A percentile compares a stretch with the other conserved stretches of the same genome.
These are phyloP conservation scores for Bombus difficillimus DNA, from an alignment of 1,140 invertebrate species.

Conservation along the genomic window DNA sequence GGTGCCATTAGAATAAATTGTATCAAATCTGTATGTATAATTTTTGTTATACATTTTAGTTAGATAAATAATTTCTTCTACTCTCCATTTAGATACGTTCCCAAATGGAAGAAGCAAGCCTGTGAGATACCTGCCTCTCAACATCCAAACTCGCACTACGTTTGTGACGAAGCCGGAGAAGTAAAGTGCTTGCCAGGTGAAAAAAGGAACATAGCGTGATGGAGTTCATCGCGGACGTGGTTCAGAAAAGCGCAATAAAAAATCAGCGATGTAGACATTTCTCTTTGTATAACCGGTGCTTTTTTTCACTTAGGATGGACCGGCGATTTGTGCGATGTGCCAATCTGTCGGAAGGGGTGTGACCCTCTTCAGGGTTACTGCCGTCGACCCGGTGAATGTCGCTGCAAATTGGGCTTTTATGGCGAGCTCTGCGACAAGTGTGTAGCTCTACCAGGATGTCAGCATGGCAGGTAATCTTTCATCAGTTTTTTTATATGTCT, in stretches of 20 bases:
- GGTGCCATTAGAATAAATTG: not conserved
- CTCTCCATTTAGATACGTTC: constrained; percentile 84
- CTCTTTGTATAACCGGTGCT: not conserved
- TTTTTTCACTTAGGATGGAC: constrained; percentile 88
- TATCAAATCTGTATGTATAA: not conserved
- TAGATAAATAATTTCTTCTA: not conserved
- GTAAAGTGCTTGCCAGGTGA: constrained; percentile 92
- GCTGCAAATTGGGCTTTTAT: constrained; percentile 92
- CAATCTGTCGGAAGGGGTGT: constrained; percentile 94
- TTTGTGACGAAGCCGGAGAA: constrained; percentile 95
- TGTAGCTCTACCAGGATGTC: constrained; percentile 92
- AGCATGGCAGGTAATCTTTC: constrained; percentile 86
- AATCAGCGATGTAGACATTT: not conserved
- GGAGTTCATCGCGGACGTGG: not conserved
- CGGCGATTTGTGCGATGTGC: constrained; percentile 95
- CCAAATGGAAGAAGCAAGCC: constrained; percentile 93
- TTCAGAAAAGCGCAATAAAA: not conserved
- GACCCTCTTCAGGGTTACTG: constrained; percentile 97
- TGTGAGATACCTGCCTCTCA: constrained; percentile 92
- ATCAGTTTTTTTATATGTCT: not conserved
- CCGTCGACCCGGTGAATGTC: constrained; percentile 91
- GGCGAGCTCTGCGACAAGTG: constrained; percentile 93
- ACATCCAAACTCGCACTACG: constrained; percentile 95
- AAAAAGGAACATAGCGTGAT: constrained; percentile 14
- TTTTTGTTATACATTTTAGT: not conserved